These are phyloP conservation scores for Stramonita haemastoma DNA, from an alignment of 2,888 invertebrate species.

Conservation along the genomic window DNA sequence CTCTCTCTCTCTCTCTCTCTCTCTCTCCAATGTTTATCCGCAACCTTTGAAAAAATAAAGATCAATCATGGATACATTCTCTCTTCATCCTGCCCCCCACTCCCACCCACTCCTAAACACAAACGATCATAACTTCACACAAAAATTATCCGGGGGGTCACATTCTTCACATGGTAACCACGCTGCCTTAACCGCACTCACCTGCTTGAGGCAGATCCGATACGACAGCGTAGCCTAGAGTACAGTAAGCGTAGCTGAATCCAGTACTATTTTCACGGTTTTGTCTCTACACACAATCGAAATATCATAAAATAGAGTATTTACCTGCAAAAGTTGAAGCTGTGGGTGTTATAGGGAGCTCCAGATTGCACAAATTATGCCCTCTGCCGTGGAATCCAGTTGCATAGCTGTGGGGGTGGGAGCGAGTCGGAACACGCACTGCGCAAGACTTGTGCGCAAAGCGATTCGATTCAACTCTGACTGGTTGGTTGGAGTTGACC, in stretches of 20 bases:
- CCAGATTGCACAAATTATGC: background rate
- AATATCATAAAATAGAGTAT: background rate
- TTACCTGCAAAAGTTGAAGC: background rate
- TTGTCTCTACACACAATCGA: too few species aligned
- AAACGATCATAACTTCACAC: too few species aligned
- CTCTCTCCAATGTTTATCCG: too few species aligned
- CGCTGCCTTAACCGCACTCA: too few species aligned
- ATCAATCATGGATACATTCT: too few species aligned
- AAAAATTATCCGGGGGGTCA: background rate
- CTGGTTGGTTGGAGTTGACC: background rate
- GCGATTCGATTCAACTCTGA: slow-evolving; percentile 17
- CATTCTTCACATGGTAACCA: background rate
- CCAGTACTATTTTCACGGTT: too few species aligned
- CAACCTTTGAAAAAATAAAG: too few species aligned
- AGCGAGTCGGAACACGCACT: slow-evolving; percentile 5
- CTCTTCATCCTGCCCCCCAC: too few species aligned
- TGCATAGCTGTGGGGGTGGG: background rate
- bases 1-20: too few species aligned
- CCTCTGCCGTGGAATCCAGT: background rate
- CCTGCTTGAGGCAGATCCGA: background rate
- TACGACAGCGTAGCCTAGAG: background rate
- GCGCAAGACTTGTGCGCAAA: slow-evolving; percentile 1
- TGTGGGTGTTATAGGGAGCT: background rate
- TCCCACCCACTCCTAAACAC: too few species aligned
- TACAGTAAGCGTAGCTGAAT: too few species aligned